These are phyloP conservation scores for Drosophila arizonae DNA, from an alignment of 1,140 invertebrate species.

Conservation along the genomic window DNA sequence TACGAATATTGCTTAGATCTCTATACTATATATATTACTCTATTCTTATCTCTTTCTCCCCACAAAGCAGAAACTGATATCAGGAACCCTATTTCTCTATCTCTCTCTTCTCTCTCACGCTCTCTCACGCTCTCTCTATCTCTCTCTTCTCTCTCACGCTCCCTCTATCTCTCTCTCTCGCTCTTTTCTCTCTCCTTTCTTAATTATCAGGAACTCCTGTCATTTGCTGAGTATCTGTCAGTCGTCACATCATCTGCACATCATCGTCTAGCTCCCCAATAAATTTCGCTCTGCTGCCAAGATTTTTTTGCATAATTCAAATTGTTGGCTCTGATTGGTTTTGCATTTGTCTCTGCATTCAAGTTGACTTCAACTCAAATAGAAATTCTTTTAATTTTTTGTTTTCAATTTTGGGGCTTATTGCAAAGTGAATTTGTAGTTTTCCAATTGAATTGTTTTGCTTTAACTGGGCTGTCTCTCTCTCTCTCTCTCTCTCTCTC, in stretches of 20 bases:
- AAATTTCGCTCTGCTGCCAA: conserved; percentile 54
- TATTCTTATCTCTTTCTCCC: too few species aligned
- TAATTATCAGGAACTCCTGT: too few species aligned
- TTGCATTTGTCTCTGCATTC: conserved; percentile 58
- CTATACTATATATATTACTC: too few species aligned
- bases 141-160: too few species aligned
- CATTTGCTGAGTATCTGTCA: background rate
- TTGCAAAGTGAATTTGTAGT: conserved; percentile 48
- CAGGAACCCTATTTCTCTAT: too few species aligned
- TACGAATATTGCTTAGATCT: too few species aligned
- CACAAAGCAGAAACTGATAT: too few species aligned
- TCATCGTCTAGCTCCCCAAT: conserved; percentile 54
- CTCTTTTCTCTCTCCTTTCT: too few species aligned
- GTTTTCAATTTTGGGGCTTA: conserved; percentile 12
- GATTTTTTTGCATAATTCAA: conserved; percentile 61
- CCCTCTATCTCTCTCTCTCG: too few species aligned
- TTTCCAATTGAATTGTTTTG: conserved; percentile 40
- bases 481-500: too few species aligned
- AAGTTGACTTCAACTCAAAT: conserved; percentile 30
- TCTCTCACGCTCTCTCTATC: too few species aligned
- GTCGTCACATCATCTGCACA: conserved; percentile 20
- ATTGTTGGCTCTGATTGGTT: conserved; percentile 68
- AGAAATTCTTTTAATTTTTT: conserved; percentile 14
- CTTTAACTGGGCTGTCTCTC: conserved; percentile 33
- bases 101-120: background rate